phyloP scores from a whole-genome alignment of 1,140 invertebrate genomes.

The Papilio xuthus region DNA sequence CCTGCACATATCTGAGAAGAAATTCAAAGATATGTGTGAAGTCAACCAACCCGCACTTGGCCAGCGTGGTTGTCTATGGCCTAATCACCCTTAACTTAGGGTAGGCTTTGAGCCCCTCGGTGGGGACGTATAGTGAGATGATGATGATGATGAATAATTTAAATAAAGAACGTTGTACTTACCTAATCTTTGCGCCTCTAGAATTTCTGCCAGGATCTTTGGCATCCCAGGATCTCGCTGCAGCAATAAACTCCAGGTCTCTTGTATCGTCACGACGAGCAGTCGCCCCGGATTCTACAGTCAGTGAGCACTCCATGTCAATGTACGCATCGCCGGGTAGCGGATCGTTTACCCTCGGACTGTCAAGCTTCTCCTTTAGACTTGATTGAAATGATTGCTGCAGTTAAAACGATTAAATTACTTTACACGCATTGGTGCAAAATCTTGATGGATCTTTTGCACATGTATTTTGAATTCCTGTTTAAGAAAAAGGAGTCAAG shows the following conservation, averaged over 20 bases:
- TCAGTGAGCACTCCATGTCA: conserved; percentile 61
- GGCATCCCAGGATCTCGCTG: conserved; percentile 54
- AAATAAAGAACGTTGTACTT: neutral
- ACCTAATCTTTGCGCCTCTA: conserved; percentile 63
- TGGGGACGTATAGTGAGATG: too few species aligned
- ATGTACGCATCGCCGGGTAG: conserved; percentile 64
- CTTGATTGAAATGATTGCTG: conserved; percentile 2
- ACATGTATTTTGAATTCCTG: too few species aligned
- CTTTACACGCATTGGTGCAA: neutral
- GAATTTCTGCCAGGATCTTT: conserved; percentile 60
- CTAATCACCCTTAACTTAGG: too few species aligned
- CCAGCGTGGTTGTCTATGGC: too few species aligned
- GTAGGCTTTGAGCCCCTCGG: too few species aligned
- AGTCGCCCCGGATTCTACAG: conserved; percentile 44
- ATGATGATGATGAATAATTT: too few species aligned
- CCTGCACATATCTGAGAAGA: too few species aligned
- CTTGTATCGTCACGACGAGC: conserved; percentile 61
- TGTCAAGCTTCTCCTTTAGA: conserved; percentile 44
- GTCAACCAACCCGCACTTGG: too few species aligned
- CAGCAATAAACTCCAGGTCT: conserved; percentile 57
- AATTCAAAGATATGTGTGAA: too few species aligned
- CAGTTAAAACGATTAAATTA: neutral
- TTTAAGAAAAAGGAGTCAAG: too few species aligned
- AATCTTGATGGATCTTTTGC: neutral
- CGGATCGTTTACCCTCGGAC: conserved; percentile 43